Evolutionary conservation across 2,113 vertebrate species (phyloP).

Genomic region (Columba livia): DNA sequence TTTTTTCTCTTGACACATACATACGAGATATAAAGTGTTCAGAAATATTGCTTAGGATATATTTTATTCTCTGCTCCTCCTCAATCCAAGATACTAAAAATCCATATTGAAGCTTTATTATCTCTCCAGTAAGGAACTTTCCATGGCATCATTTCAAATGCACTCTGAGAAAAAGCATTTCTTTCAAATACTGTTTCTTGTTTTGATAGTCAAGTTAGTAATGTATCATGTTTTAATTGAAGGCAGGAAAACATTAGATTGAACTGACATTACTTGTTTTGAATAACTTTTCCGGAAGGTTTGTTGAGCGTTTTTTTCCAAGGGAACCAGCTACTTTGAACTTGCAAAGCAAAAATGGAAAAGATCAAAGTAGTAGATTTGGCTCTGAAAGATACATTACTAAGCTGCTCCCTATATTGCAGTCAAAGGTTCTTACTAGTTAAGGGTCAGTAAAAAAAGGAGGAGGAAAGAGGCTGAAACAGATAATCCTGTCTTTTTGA

Average conservation of each 20-base stretch:
- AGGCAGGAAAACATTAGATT: neutral
- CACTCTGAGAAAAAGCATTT: neutral
- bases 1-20: neutral
- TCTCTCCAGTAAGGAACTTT: neutral
- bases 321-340: neutral
- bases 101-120: neutral
- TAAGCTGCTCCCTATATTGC: neutral
- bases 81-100: neutral
- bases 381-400: neutral
- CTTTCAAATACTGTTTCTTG: neutral
- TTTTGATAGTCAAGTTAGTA: neutral
- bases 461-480: neutral
- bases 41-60: neutral
- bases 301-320: neutral
- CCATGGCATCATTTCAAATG: neutral
- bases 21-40: neutral
- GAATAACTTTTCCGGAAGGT: neutral
- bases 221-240: neutral
- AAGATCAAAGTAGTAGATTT: neutral
- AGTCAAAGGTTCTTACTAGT: neutral
- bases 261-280: neutral
- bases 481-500: constrained; percentile 3
- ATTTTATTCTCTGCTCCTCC: neutral
- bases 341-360: neutral
- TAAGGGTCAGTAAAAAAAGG: neutral